These are phyloP conservation scores for Grallaria varia DNA, from an alignment of 2,113 vertebrate species.

Conservation along the genomic window DNA sequence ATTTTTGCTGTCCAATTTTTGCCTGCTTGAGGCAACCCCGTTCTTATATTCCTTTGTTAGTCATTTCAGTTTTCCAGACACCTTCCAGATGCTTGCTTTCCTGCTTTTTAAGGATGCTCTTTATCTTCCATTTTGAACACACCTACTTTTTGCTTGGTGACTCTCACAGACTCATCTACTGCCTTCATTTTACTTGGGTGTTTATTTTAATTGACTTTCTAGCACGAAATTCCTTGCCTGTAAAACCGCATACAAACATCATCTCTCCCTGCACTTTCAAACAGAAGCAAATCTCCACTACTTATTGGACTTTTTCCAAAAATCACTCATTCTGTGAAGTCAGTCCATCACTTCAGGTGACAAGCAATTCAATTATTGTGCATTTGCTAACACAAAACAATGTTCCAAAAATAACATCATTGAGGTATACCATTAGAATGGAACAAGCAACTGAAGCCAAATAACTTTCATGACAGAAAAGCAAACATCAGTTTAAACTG, in stretches of 20 bases:
- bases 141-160: background rate
- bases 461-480: background rate
- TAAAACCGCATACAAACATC: background rate
- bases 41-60: background rate
- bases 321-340: background rate
- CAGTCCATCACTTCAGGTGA: background rate
- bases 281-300: background rate
- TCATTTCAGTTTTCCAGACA: background rate
- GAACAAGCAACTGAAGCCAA: background rate
- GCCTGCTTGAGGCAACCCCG: background rate
- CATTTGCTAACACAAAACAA: background rate
- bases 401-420: background rate
- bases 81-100: background rate
- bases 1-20: background rate
- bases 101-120: background rate
- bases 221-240: background rate
- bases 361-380: background rate
- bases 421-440: background rate
- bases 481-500: background rate
- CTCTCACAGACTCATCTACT: background rate
- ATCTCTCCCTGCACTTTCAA: background rate
- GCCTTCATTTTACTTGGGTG: background rate
- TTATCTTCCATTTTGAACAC: background rate
- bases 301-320: background rate
- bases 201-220: background rate